Conservation (phyloP, 1,140 invertebrate species). For the Nebria ingens region DNA sequence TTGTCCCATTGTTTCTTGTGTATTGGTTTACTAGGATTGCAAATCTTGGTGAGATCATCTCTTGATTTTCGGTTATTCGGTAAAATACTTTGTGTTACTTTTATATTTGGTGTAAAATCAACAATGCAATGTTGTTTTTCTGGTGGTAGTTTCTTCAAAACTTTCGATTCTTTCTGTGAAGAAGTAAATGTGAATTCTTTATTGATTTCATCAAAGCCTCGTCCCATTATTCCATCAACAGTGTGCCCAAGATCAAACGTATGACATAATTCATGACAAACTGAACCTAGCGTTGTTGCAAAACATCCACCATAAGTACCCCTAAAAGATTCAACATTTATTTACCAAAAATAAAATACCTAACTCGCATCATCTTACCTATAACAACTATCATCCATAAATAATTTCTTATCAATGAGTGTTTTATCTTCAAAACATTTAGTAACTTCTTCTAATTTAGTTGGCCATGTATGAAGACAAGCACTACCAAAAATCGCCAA, state of each 20-base stretch:
- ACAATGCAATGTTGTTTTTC: conserved; percentile 37
- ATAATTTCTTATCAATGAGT: conserved; percentile 45
- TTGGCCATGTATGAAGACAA: conserved; percentile 85
- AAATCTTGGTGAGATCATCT: too few species aligned
- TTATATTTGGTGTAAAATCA: conserved; percentile 39
- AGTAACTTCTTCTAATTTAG: conserved; percentile 54
- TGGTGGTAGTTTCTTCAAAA: conserved; percentile 38
- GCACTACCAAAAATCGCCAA: conserved; percentile 83
- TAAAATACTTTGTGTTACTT: conserved; percentile 40
- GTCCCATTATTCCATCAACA: conserved; percentile 83
- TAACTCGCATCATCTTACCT: conserved; percentile 23
- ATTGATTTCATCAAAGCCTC: conserved; percentile 84
- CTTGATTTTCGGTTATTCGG: conserved; percentile 40
- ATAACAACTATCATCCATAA: conserved; percentile 71
- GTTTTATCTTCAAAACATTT: conserved; percentile 41
- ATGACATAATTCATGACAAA: conserved; percentile 89
- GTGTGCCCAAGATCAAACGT: conserved; percentile 91
- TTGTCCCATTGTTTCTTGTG: conserved; percentile 23
- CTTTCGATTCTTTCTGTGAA: conserved; percentile 37
- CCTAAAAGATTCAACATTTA: conserved; percentile 38
- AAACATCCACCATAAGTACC: conserved; percentile 79
- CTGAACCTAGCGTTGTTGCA: conserved; percentile 85
- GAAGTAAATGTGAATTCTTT: conserved; percentile 52
- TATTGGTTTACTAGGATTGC: conserved; percentile 35
- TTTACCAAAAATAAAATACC: conserved; percentile 59